Evolutionary conservation across 2,797 vertebrate genomes (phyloP).

Genomic region (Cyclopterus lumpus): DNA sequence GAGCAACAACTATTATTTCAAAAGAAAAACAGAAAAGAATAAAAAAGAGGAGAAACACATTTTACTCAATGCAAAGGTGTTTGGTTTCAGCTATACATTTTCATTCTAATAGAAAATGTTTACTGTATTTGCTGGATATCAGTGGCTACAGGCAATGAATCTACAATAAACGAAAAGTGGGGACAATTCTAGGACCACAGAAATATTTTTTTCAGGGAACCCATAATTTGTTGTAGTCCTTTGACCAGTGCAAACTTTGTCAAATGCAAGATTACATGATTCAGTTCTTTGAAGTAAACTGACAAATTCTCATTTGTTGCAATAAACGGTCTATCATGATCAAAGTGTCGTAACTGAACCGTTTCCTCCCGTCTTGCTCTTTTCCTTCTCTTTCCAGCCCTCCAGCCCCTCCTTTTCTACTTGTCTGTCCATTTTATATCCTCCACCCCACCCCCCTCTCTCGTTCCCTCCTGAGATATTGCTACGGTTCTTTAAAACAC

Average conservation of each 20-base stretch:
- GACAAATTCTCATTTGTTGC: slow-evolving; percentile 43
- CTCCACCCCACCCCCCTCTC: slow-evolving; percentile 56
- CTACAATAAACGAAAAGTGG: not conserved
- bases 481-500: slow-evolving; percentile 86
- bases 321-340: slow-evolving; percentile 59
- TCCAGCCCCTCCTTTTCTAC: slow-evolving; percentile 55
- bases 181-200: not conserved
- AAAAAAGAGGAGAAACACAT: not conserved
- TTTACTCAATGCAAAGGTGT: not conserved
- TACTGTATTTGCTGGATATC: not conserved
- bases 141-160: not conserved
- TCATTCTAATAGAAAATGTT: too few species aligned
- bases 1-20: slow-evolving; percentile 30
- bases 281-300: slow-evolving; percentile 29
- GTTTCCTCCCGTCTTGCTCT: slow-evolving; percentile 18
- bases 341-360: slow-evolving; percentile 41
- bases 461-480: slow-evolving; percentile 82
- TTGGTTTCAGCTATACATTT: not conserved
- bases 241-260: slow-evolving; percentile 10
- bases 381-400: slow-evolving; percentile 41
- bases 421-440: slow-evolving; percentile 72
- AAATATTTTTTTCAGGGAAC: not conserved
- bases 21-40: not conserved
- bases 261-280: slow-evolving; percentile 19
- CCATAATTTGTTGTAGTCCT: not conserved